Conservation (phyloP, 2,113 vertebrate species). For the Lamprologus callipterus region DNA sequence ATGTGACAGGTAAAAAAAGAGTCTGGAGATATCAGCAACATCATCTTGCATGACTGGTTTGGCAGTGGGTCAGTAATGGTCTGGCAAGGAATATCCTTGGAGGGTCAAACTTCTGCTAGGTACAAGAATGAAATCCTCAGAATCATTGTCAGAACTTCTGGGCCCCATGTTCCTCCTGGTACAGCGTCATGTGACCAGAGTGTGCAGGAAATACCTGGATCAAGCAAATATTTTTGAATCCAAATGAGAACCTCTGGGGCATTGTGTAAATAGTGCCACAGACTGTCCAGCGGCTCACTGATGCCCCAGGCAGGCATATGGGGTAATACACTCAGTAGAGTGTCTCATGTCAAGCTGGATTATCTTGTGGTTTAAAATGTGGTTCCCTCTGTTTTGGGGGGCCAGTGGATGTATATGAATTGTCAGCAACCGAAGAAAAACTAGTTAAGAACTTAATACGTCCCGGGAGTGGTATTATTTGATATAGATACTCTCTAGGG, state of each 20-base stretch:
- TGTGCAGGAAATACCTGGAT: not conserved
- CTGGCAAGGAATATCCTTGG: not conserved
- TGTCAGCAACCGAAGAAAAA: not conserved
- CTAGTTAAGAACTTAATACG: not conserved
- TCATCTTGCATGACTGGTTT: not conserved
- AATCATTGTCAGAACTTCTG: not conserved
- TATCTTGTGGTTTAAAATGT: not conserved
- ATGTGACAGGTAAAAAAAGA: not conserved
- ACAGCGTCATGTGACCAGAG: not conserved
- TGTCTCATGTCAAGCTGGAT: not conserved
- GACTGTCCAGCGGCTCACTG: not conserved
- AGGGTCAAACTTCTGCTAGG: not conserved
- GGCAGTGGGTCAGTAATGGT: not conserved
- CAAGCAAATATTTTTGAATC: not conserved
- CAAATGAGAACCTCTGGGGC: not conserved
- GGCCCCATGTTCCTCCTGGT: not conserved
- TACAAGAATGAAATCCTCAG: not conserved
- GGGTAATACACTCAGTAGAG: not conserved
- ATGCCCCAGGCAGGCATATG: not conserved
- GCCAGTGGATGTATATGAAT: not conserved
- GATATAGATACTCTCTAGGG: constrained; percentile 17
- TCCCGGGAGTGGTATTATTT: constrained; percentile 22
- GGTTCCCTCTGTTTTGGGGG: not conserved
- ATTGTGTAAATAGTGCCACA: not conserved
- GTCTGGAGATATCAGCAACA: not conserved